Evolutionary conservation across 35 echinoderm and acorn worm species (phyloP).

Genomic region (Chiridota heheva): DNA sequence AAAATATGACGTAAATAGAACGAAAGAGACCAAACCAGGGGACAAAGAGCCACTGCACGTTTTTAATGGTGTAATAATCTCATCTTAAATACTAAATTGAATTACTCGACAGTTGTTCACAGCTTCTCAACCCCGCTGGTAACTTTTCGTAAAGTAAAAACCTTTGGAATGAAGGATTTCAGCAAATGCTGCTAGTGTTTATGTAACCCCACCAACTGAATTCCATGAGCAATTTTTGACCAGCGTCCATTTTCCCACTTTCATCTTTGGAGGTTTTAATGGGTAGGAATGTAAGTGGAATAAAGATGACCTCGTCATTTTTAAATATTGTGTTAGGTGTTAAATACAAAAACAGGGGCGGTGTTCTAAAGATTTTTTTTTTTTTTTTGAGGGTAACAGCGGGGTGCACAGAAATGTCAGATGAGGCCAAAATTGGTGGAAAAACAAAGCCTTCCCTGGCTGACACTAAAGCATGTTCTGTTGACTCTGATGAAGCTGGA

Average conservation of each 20-base stretch:
- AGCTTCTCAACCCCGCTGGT: constrained; percentile 31
- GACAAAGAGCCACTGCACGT: too few relatives aligned
- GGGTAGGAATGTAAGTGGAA: neutral
- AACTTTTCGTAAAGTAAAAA: neutral
- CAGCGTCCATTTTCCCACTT: neutral
- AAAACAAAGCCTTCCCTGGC: too few relatives aligned
- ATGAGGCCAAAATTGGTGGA: too few relatives aligned
- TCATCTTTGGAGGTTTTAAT: neutral
- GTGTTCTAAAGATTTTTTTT: too few relatives aligned
- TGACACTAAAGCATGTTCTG: too few relatives aligned
- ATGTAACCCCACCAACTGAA: neutral
- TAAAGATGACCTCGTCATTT: neutral
- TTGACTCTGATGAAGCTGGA: too few relatives aligned
- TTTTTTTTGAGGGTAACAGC: too few relatives aligned
- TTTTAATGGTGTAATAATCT: too few relatives aligned
- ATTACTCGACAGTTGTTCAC: constrained; percentile 37
- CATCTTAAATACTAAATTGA: constrained; percentile 36
- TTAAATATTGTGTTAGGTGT: constrained; percentile 4
- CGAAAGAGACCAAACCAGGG: too few relatives aligned
- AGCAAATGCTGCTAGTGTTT: neutral
- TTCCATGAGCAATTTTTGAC: neutral
- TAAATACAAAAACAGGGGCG: neutral
- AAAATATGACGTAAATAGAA: too few relatives aligned
- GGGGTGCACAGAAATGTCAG: too few relatives aligned
- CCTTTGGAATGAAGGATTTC: neutral